phyloP scores from a whole-genome alignment of 2,888 invertebrate species.

The Drosophila austrosaltans region DNA sequence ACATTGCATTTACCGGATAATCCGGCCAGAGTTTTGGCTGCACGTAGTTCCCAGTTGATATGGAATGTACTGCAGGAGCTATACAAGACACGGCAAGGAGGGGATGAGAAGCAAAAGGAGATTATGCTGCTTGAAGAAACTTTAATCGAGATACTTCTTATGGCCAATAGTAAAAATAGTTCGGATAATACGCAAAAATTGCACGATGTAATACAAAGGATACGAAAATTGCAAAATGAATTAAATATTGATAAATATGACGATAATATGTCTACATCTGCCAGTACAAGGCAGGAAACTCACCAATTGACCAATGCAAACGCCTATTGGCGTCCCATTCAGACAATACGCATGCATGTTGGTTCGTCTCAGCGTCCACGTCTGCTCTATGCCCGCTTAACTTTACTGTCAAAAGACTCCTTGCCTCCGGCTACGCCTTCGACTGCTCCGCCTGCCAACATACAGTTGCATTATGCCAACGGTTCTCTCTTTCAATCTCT shows the following conservation, averaged over 20 bases:
- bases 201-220: slow-evolving; percentile 62
- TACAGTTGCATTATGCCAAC: slow-evolving; percentile 82
- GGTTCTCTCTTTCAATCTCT: slow-evolving; percentile 85
- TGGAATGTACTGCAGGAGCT: slow-evolving; percentile 76
- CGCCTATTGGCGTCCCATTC: slow-evolving; percentile 33
- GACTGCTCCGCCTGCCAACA: slow-evolving; percentile 51
- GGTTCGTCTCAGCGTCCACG: slow-evolving; percentile 32
- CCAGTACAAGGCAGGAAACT: slow-evolving; percentile 17
- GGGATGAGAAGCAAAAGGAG: slow-evolving; percentile 48
- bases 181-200: slow-evolving; percentile 48
- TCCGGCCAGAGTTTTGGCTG: slow-evolving; percentile 74
- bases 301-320: slow-evolving; percentile 9
- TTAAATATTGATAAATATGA: slow-evolving; percentile 27
- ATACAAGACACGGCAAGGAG: slow-evolving; percentile 57
- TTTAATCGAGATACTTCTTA: slow-evolving; percentile 65
- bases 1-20: slow-evolving; percentile 62
- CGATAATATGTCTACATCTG: slow-evolving; percentile 17
- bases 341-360: slow-evolving; percentile 57
- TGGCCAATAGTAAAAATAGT: slow-evolving; percentile 53
- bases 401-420: slow-evolving; percentile 33
- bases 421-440: slow-evolving; percentile 71
- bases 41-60: slow-evolving; percentile 67
- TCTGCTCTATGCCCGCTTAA: slow-evolving; percentile 59
- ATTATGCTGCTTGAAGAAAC: slow-evolving; percentile 48
- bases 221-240: slow-evolving; percentile 62